Evolutionary conservation across 2,797 vertebrate genomes (phyloP).

Genomic region (Myoxocephalus aenaeus): DNA sequence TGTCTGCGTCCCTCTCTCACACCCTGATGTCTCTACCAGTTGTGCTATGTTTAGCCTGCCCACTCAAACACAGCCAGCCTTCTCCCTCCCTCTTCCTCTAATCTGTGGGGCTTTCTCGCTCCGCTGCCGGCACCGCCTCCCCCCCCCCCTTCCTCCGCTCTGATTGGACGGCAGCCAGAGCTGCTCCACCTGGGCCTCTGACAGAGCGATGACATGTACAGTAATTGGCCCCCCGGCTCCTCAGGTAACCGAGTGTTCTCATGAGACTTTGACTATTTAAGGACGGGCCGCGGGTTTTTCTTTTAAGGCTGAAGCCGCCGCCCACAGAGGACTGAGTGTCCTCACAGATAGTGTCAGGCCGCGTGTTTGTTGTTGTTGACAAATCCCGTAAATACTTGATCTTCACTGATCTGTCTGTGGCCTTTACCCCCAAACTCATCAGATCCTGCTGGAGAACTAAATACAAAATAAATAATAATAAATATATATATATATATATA

Average conservation of each 20-base stretch:
- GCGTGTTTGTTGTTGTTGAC: too few relatives aligned
- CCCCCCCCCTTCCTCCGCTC: not conserved
- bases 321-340: not conserved
- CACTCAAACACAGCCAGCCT: constrained; percentile 36
- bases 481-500: too few relatives aligned
- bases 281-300: constrained; percentile 11
- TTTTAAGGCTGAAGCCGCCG: not conserved
- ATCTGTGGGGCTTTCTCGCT: constrained; percentile 25
- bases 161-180: constrained; percentile 52
- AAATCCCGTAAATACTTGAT: too few relatives aligned
- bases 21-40: constrained; percentile 42
- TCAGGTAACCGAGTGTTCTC: constrained; percentile 22
- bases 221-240: not conserved
- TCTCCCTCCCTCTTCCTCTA: constrained; percentile 44
- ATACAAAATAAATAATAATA: too few relatives aligned
- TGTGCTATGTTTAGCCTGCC: constrained; percentile 65
- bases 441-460: too few relatives aligned
- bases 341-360: not conserved
- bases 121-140: constrained; percentile 30
- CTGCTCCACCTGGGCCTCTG: constrained; percentile 45
- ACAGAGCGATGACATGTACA: not conserved
- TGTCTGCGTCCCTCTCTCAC: constrained; percentile 27
- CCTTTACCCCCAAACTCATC: too few relatives aligned
- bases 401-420: too few relatives aligned
- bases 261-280: constrained; percentile 9